Evolutionary conservation across 2,888 invertebrate species (phyloP).

Genomic region (Spisula solida): DNA sequence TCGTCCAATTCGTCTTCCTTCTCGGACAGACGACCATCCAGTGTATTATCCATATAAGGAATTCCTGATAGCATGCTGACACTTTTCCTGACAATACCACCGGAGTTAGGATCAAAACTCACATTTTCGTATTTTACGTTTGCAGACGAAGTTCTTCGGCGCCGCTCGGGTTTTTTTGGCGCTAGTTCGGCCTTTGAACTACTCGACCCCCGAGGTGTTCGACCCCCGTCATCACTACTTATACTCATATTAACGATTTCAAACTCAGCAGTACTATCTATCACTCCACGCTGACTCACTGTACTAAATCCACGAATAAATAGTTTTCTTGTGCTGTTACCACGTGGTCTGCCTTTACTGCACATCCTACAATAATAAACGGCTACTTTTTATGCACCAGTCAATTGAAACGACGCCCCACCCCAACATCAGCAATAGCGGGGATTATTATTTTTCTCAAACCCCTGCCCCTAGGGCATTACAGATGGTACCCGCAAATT

Average conservation of each 20-base stretch:
- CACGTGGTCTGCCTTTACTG: neutral
- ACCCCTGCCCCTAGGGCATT: neutral
- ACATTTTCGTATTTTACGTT: slow-evolving; percentile 69
- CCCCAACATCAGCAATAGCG: neutral
- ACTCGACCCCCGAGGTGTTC: neutral
- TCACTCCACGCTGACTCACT: slow-evolving; percentile 60
- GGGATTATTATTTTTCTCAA: neutral
- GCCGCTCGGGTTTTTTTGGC: slow-evolving; percentile 67
- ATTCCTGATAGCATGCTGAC: slow-evolving; percentile 66
- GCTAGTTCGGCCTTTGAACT: slow-evolving; percentile 32
- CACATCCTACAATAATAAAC: slow-evolving; percentile 15
- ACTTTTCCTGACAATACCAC: slow-evolving; percentile 63
- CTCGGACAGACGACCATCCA: slow-evolving; percentile 38
- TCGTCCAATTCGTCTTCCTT: slow-evolving; percentile 61
- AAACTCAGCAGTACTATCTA: slow-evolving; percentile 70
- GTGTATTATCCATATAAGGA: slow-evolving; percentile 66
- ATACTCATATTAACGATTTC: slow-evolving; percentile 64
- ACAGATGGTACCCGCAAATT: neutral
- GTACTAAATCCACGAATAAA: slow-evolving; percentile 68
- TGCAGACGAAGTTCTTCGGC: slow-evolving; percentile 56
- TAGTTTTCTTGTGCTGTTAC: slow-evolving; percentile 50
- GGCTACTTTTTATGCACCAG: too few species aligned
- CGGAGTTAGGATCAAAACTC: slow-evolving; percentile 53
- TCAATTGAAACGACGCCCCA: too few species aligned
- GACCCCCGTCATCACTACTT: slow-evolving; percentile 53